These are phyloP conservation scores for Eublepharis macularius DNA, from an alignment of 2,113 vertebrate species.

Conservation along the genomic window DNA sequence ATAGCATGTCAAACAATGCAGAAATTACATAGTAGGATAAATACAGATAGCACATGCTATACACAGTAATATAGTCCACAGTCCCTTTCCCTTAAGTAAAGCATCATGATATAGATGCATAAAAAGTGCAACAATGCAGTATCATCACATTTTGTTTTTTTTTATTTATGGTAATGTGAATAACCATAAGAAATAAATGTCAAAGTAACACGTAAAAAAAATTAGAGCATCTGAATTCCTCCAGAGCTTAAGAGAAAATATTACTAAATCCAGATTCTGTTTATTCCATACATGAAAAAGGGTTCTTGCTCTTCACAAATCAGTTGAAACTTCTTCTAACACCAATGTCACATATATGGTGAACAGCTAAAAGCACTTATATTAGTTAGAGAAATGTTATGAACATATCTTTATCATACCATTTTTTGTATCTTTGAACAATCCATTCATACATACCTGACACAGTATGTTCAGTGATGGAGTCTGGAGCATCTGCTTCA, in stretches of 20 bases:
- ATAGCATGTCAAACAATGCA: no score
- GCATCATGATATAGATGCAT: no score
- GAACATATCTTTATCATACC: conserved; percentile 20
- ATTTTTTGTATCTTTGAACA: conserved; percentile 35
- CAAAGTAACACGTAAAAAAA: background rate
- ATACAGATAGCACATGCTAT: no score
- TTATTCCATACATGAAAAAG: background rate
- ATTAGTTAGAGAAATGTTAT: background rate
- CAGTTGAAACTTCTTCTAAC: background rate
- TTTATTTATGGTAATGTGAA: background rate
- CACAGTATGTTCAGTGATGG: conserved; percentile 23
- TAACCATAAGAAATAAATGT: background rate
- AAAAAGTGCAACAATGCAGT: no score
- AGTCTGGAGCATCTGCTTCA: conserved; percentile 40
- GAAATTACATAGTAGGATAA: no score
- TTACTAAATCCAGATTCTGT: background rate
- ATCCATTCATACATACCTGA: conserved; percentile 28
- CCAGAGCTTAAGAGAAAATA: background rate
- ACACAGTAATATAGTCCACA: no score
- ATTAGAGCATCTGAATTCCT: background rate
- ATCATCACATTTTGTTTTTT: background rate
- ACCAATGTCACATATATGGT: background rate
- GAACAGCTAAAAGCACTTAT: background rate
- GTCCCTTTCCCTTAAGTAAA: no score
- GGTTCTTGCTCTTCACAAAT: background rate